phyloP scores from a whole-genome alignment of 2,113 vertebrate genomes.

The Gymnocephalus cernua region DNA sequence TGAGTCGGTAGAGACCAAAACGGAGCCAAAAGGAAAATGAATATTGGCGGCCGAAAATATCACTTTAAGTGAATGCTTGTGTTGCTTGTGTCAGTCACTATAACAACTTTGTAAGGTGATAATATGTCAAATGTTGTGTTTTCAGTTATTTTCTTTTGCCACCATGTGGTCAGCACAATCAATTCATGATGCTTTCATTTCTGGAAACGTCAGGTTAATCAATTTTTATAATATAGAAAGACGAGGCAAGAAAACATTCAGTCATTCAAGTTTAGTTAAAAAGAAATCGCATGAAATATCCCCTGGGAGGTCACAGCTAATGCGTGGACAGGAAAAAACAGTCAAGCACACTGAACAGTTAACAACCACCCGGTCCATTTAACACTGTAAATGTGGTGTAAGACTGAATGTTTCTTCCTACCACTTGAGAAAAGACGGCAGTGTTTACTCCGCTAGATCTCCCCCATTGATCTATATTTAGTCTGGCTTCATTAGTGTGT shows the following conservation, averaged over 20 bases:
- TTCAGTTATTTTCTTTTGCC: not conserved
- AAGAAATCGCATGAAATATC: not conserved
- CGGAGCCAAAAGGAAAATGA: not conserved
- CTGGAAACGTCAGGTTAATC: not conserved
- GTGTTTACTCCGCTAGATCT: conserved; percentile 39
- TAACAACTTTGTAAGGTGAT: not conserved
- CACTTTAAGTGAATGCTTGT: not conserved
- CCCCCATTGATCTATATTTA: conserved; percentile 59
- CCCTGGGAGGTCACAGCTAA: not conserved
- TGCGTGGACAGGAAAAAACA: not conserved
- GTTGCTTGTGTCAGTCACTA: not conserved
- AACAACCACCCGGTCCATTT: not conserved
- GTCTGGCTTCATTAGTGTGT: conserved; percentile 69
- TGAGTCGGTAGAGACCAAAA: not conserved
- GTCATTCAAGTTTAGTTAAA: not conserved
- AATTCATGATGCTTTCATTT: not conserved
- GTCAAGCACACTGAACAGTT: not conserved
- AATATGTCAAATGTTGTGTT: not conserved
- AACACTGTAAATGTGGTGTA: not conserved
- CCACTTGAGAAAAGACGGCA: conserved; percentile 42
- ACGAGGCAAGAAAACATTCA: not conserved
- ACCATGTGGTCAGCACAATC: not conserved
- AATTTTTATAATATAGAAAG: not conserved
- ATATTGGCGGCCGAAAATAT: not conserved
- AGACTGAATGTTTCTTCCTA: conserved; percentile 2